phyloP scores from a whole-genome alignment of 2,888 invertebrate species.

The Melanchra persicariae region DNA sequence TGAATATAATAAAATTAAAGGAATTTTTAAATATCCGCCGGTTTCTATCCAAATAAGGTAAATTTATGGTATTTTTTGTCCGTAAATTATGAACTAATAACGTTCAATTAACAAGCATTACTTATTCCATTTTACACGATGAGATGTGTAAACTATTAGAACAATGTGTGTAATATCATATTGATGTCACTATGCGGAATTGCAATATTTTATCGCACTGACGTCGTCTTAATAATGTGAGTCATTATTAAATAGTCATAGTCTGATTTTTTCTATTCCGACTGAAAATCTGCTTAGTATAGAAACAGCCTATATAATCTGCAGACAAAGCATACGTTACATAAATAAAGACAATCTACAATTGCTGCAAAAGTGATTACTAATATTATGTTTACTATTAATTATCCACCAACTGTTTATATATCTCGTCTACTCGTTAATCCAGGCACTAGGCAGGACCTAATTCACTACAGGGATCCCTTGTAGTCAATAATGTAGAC shows the following conservation, averaged over 20 bases:
- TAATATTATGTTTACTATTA: too few species aligned
- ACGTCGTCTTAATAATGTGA: slow-evolving; percentile 8
- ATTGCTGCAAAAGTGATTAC: too few species aligned
- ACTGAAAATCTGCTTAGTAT: slow-evolving; percentile 18
- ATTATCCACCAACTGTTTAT: too few species aligned
- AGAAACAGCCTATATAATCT: slow-evolving; percentile 11
- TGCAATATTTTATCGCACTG: slow-evolving; percentile 39
- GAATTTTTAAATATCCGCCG: too few species aligned
- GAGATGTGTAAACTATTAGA: slow-evolving; percentile 9
- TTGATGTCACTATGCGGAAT: slow-evolving; percentile 25
- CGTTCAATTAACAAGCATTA: not conserved
- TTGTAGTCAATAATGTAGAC: too few species aligned
- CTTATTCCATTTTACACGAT: not conserved
- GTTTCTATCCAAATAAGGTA: too few species aligned
- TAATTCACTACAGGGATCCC: too few species aligned
- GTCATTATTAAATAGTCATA: slow-evolving; percentile 2
- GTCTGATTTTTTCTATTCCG: slow-evolving; percentile 18
- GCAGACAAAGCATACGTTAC: not conserved
- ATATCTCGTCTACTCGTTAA: too few species aligned
- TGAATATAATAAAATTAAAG: too few species aligned
- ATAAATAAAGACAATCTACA: not conserved
- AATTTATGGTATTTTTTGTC: too few species aligned
- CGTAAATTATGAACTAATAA: not conserved
- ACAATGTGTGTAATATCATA: slow-evolving; percentile 18
- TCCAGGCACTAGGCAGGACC: too few species aligned